These are phyloP conservation scores for Aspiorhynchus laticeps DNA, from an alignment of 2,113 vertebrate genomes.

Conservation along the genomic window DNA sequence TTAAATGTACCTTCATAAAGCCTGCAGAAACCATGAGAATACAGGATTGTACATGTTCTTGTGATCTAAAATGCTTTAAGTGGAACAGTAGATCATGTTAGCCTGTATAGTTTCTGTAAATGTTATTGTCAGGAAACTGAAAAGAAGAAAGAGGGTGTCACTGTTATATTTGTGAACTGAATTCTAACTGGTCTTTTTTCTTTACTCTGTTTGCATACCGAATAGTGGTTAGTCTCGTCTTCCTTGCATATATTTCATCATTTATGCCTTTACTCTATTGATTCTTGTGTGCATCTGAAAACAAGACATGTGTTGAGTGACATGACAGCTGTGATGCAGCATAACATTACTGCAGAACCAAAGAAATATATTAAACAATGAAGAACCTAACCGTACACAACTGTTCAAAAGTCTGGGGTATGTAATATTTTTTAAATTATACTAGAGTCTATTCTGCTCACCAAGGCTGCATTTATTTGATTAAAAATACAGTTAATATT, in stretches of 20 bases:
- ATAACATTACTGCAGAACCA: background rate
- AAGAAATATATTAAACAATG: background rate
- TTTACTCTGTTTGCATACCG: background rate
- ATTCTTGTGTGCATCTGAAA: background rate
- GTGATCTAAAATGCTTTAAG: no score
- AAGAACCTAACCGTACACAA: background rate
- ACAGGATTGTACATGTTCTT: no score
- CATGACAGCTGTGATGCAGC: background rate
- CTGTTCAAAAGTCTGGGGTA: background rate
- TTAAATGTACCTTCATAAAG: no score
- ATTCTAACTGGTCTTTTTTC: background rate
- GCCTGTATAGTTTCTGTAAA: background rate
- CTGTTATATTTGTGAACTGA: background rate
- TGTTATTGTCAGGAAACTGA: background rate
- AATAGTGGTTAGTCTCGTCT: background rate
- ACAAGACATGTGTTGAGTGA: background rate
- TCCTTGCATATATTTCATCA: background rate
- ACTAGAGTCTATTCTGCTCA: background rate
- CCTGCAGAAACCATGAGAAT: no score
- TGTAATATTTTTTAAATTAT: background rate
- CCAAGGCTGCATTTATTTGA: background rate
- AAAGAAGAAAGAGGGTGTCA: background rate
- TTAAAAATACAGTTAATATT: background rate
- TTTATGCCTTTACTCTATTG: background rate
- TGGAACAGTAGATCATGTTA: no score